phyloP scores from a whole-genome alignment of 2,113 vertebrate species.

The Phalacrocorax aristotelis region DNA sequence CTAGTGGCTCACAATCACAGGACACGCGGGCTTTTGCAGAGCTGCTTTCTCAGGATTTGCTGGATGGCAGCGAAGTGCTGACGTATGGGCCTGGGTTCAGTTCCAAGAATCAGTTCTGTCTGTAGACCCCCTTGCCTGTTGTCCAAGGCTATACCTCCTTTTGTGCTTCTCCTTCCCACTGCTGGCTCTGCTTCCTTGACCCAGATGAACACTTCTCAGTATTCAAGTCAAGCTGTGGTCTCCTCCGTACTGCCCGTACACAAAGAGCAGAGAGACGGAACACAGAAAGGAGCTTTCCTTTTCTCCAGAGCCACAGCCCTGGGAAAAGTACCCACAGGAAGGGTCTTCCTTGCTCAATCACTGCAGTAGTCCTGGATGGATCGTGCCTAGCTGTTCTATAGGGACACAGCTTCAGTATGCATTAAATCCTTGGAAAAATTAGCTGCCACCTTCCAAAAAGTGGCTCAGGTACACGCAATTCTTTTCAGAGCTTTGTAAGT shows the following conservation, averaged over 20 bases:
- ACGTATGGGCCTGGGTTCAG: not conserved
- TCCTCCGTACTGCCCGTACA: not conserved
- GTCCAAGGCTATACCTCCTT: not conserved
- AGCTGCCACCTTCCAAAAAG: not conserved
- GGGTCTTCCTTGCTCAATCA: not conserved
- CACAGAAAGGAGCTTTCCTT: slow-evolving; percentile 37
- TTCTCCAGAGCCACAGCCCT: not conserved
- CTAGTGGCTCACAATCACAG: not conserved
- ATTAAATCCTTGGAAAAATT: not conserved
- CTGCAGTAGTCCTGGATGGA: not conserved
- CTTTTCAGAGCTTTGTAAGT: not conserved
- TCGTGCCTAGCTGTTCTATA: not conserved
- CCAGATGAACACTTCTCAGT: slow-evolving; percentile 39
- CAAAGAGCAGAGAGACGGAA: slow-evolving; percentile 8
- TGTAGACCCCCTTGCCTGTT: not conserved
- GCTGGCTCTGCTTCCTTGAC: slow-evolving; percentile 35
- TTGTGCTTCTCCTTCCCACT: slow-evolving; percentile 19
- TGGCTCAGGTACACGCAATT: not conserved
- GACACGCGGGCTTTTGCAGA: not conserved
- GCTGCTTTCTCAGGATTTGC: not conserved
- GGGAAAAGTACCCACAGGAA: not conserved
- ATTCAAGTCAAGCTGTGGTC: slow-evolving; percentile 49
- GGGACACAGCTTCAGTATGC: not conserved
- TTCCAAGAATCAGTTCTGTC: slow-evolving; percentile 1
- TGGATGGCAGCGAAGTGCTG: not conserved